Conservation (phyloP, 2,113 vertebrate genomes). For the Zonotrichia leucophrys region DNA sequence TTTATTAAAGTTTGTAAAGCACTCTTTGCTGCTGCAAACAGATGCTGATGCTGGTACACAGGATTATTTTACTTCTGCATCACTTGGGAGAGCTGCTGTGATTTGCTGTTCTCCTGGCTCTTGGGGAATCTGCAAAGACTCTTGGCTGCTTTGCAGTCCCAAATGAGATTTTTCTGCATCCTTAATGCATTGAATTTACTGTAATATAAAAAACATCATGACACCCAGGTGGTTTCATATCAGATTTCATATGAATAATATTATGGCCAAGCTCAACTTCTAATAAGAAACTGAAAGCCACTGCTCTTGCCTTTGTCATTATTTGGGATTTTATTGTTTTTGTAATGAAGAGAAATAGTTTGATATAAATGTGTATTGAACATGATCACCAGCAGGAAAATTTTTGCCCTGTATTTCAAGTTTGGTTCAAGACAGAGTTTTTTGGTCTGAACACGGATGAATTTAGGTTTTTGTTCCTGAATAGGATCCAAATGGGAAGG, state of each 20-base stretch:
- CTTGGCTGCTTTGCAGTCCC: background rate
- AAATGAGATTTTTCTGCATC: slow-evolving; percentile 48
- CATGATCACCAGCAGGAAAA: background rate
- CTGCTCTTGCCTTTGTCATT: background rate
- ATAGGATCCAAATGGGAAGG: background rate
- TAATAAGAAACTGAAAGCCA: background rate
- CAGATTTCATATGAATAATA: slow-evolving; percentile 31
- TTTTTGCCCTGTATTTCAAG: background rate
- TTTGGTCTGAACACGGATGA: background rate
- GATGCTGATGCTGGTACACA: background rate
- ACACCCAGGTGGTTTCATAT: slow-evolving; percentile 14
- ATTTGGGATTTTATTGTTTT: slow-evolving; percentile 13
- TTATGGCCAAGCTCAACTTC: background rate
- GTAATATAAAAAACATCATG: slow-evolving; percentile 12
- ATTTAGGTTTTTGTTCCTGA: background rate
- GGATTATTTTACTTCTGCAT: background rate
- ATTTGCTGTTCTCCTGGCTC: background rate
- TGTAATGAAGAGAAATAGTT: background rate
- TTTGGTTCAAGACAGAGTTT: background rate
- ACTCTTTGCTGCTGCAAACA: background rate
- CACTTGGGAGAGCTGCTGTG: background rate
- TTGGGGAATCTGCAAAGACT: background rate
- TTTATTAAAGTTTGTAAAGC: slow-evolving; percentile 1
- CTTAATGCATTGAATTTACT: slow-evolving; percentile 55
- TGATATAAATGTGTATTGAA: background rate